Base-by-base conservation (phyloP, 2,113 vertebrate species). In the Orycteropus afer region DNA sequence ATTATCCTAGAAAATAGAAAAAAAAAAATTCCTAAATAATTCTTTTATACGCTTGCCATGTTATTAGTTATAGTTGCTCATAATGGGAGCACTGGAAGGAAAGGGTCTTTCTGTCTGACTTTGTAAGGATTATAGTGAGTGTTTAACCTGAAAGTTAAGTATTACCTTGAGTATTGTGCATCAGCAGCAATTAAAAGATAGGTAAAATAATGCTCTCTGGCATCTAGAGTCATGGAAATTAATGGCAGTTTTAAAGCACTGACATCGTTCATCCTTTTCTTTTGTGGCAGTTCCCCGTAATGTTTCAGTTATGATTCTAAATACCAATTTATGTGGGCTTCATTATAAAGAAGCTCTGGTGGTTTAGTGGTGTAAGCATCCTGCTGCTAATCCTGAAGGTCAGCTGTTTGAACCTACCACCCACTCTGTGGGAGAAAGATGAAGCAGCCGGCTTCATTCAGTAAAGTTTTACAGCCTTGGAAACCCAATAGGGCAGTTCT, bases 211-310 rank as follows among this genome's bases (percentile, higher is more conserved):
- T 42, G 34, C 78, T 61, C 20, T 76, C 23, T 85, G 45, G 5
- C 42, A 85, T 77, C 78, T 57, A 67, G 32, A 74, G 15, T 63
- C 51, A 4, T 61, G 34, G 45, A 57, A 42, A 37, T n/a, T 53
- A 49, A 77, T 81, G 42, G n/a, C 59, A 86, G 20, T 59, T 85
- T 76, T 86, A 92, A 89, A 95, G 23, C 32, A 74, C 14, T 81
- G 27, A 84, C 59, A 45, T 6, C 73, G 37, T 11, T 90, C 17
- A 27, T 81, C 82, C 40, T 87, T 84, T 73, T 79, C 49, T 49
- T 42, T 63, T 86, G 18, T 81, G 34, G 67, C 45, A 65, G 22
- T 83, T 93, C 32, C 47, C 12, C 8, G 10, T 80, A 45, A 67
- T 9, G n/a, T 77, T 93, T 88, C 80, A 32, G 34, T 73, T 61